Evolutionary conservation across 2,888 invertebrate species (phyloP), one percentile per base, ranked within the genome.

Genomic region (Endotricha flammealis): DNA sequence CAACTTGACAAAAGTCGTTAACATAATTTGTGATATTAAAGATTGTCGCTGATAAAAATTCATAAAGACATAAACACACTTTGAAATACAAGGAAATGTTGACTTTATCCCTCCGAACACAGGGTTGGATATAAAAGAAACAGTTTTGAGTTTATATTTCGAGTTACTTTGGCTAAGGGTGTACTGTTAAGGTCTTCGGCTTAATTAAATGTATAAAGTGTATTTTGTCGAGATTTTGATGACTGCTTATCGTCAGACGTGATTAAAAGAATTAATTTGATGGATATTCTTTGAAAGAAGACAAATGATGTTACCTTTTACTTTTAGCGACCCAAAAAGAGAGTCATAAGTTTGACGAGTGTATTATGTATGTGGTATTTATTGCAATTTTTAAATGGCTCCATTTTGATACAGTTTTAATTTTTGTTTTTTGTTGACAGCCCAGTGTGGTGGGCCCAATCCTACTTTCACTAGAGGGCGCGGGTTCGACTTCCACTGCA

Each of bases 1-100:
- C 44, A 44, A 46, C 43, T 43, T 39, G 28, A 30, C 28, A 35
- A 35, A 42, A 42, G 46, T 46, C 41, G 32, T 46, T 47, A 42
- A 40, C 44, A 39, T 49, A 46, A 48, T 44, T 44, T 42, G 39
- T 25, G 29, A 42, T 41, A 41, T 42, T 42, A 36, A 42, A 39
- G 24, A 31, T 25, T 12, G 36, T 32, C 34, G 32, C 14, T 17
- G 9, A 10, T 27, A 12, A 30, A 33, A 25, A 33, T 31, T 29
- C 27, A 17, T 36, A 23, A 33, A 20, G 27, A 29, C 36, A 33
- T 40, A 46, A n/a, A 38, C 11, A 8, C 4, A 12, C 6, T 3
- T 32, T 4, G 1, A 2, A 13, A 20, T 5, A 4, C 2, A 25
- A 32, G 7, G 10, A 11, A 32, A 25, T 11, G 11, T 25, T 4